Evolutionary conservation across 2,888 invertebrate genomes (phyloP), one percentile per base, ranked within the genome.

Genomic region (Lamellibrachia columna): DNA sequence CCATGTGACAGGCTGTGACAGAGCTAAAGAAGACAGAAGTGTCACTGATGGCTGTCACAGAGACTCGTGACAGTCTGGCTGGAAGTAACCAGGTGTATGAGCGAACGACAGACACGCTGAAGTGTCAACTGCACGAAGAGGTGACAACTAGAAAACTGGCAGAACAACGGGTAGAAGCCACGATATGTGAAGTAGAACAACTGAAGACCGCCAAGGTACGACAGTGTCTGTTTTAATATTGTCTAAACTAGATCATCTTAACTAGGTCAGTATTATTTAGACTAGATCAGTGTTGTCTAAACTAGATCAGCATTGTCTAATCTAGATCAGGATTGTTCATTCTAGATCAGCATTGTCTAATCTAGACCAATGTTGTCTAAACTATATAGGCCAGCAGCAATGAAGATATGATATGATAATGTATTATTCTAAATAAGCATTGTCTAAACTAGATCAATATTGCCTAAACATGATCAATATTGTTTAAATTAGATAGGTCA

Each of bases 201-300:
- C 91, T 93, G 15, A 95, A 94, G 93, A 95, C 94, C 92, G 94
- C 94, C 53, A 95, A 95, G 95, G 96, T 96, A 93, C 40, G 93
- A 93, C 40, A 1, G 53, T 7, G 52, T 4, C 52, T 9, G n/a
- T 75, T n/a, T 55, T 55, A 9, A 9, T 55, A 7, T 55, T 55
- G 7, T 55, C 28, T 55, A 55, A 22, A 22, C 75, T 75, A 75
- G 22, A 1, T 75, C 75, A 22, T 58, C 8, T 15, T 9, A 55
- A 55, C 55, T 55, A 9, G 55, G 9, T 55, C 55, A 55, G 9
- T 9, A 55, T 55, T 3, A 40, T 58, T 7, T 15, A 55, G 9
- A 55, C 55, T 55, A 9, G 55, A 55, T 55, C 55, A 55, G 9
- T 9, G 9, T 55, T 3, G 55, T 55, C 7, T 9, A 55, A 55